Evolutionary conservation across 2,888 invertebrate species (phyloP), one percentile per base, ranked within the genome.

Genomic region (Ceramica pisi): DNA sequence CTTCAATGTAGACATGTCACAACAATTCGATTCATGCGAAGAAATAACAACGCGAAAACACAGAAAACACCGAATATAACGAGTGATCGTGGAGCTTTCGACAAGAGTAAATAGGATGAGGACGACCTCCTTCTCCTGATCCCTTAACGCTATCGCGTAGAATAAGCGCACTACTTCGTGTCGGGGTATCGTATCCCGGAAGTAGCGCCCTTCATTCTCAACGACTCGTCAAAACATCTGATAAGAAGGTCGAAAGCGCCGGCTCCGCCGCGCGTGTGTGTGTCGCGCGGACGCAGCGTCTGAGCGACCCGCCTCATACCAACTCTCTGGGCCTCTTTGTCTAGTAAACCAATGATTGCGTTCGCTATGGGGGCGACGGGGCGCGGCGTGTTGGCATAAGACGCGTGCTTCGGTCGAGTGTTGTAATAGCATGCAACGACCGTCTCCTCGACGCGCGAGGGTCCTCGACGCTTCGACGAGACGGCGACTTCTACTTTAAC

Each of bases 241-340:
- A 87, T 87, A 88, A 89, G 92, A 91, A 91, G 88, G 89, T 90
- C 91, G 91, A 91, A 91, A 92, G 91, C 92, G 92, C 95, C 95
- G 94, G 95, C 95, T 94, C 95, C 95, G 94, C 93, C 93, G 93
- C 95, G 93, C 90, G 88, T 91, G 92, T 94, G 94, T 94, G 93
- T 94, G 92, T 93, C 92, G 92, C 90, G 92, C 92, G 90, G 89
- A 86, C 90, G 89, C 89, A 88, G 88, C 90, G 88, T 88, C 85
- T 86, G 82, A 85, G 85, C 80, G 86, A 82, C 88, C 84, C 89
- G 90, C 90, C 90, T 89, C 87, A 90, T 89, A 84, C 87, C 92
- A 92, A 90, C 90, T 82, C 72, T 67, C 63, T 67, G 63, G 60
- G 67, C 64, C 67, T 75, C 79, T 72, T 67, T 67, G 50, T 60